These are phyloP conservation scores for Callopanchax toddi DNA, from an alignment of 2,113 vertebrate species.

Conservation along the genomic window DNA sequence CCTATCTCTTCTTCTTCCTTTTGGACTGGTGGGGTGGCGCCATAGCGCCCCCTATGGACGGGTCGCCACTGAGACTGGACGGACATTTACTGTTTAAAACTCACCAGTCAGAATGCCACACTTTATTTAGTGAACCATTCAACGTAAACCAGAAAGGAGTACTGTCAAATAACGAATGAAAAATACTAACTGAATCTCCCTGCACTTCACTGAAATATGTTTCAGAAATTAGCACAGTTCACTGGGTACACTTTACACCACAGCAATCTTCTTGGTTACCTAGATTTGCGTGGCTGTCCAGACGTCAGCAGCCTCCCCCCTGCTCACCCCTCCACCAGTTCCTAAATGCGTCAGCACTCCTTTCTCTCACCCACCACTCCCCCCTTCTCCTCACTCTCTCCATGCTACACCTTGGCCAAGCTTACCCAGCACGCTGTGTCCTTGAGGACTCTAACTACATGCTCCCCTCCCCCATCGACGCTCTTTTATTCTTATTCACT, in stretches of 20 bases:
- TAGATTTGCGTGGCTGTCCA: slow-evolving; percentile 75
- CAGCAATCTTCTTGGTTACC: slow-evolving; percentile 50
- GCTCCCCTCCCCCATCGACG: slow-evolving; percentile 13
- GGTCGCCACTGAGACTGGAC: no score
- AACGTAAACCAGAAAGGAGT: no score
- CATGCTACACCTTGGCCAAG: slow-evolving; percentile 61
- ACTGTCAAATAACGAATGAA: slow-evolving; percentile 31
- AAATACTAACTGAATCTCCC: slow-evolving; percentile 19
- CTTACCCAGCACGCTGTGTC: slow-evolving; percentile 73
- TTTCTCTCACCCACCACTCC: slow-evolving; percentile 28
- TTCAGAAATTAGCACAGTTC: slow-evolving; percentile 59
- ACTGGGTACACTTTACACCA: slow-evolving; percentile 28
- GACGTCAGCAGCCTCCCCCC: slow-evolving; percentile 67
- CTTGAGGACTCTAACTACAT: slow-evolving; percentile 64
- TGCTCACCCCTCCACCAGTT: slow-evolving; percentile 42
- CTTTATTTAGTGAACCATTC: no score
- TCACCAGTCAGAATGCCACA: background rate
- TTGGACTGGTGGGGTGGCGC: no score
- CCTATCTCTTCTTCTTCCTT: no score
- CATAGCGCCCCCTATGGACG: no score
- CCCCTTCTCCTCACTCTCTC: slow-evolving; percentile 42
- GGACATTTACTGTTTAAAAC: background rate
- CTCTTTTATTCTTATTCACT: slow-evolving; percentile 34
- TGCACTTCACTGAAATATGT: slow-evolving; percentile 42
- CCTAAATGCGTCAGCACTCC: slow-evolving; percentile 75